phyloP scores from a whole-genome alignment of 2,797 vertebrate genomes.

The Argya squamiceps region DNA sequence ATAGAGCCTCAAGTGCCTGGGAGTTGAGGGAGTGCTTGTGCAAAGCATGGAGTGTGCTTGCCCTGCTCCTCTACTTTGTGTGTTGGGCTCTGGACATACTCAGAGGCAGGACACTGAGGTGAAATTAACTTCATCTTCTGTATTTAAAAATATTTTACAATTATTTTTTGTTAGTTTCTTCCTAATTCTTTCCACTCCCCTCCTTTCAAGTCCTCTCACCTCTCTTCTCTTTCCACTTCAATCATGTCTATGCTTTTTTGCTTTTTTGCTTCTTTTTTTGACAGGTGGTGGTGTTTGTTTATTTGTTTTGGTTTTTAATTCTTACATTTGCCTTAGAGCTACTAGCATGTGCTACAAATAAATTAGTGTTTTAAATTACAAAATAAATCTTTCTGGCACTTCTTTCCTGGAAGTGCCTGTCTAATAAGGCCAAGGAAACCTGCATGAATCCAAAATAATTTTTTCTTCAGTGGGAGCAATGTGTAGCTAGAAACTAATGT shows the following conservation, averaged over 20 bases:
- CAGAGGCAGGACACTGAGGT: background rate
- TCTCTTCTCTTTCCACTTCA: background rate
- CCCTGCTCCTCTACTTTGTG: fast-evolving
- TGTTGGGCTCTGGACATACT: fast-evolving
- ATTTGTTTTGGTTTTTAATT: background rate
- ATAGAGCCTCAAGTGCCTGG: background rate
- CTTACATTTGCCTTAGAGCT: background rate
- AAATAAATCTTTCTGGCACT: background rate
- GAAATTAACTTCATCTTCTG: background rate
- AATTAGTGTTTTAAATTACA: background rate
- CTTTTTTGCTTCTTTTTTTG: background rate
- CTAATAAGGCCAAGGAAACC: background rate
- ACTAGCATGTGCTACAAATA: background rate
- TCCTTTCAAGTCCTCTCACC: background rate
- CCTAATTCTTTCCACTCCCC: background rate
- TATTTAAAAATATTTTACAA: background rate
- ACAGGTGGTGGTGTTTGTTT: fast-evolving
- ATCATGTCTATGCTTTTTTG: background rate
- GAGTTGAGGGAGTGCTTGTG: background rate
- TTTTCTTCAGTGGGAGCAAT: background rate
- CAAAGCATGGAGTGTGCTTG: fast-evolving
- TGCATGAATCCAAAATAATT: fast-evolving
- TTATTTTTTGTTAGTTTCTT: background rate
- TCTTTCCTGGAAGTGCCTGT: background rate
- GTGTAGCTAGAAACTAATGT: background rate